These are phyloP conservation scores for Enteromius treurensis DNA, from an alignment of 2,797 vertebrate genomes.

Conservation along the genomic window DNA sequence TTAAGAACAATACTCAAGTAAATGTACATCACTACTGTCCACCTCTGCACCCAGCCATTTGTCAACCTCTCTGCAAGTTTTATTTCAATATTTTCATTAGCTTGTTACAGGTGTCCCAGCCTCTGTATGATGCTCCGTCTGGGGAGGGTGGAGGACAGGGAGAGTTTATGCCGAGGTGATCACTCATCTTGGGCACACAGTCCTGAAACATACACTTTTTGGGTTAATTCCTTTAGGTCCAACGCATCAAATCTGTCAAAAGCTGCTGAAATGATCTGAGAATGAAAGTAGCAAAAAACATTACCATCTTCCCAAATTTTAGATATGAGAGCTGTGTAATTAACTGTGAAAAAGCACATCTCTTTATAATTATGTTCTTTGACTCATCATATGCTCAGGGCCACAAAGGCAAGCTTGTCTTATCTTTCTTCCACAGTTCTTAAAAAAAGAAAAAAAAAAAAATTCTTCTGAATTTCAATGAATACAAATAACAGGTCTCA, in stretches of 20 bases:
- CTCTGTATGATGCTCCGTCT: not conserved
- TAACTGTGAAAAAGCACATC: constrained; percentile 54
- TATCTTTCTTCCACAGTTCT: constrained; percentile 56
- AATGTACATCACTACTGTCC: too few species aligned
- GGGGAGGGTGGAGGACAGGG: not conserved
- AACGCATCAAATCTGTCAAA: constrained; percentile 50
- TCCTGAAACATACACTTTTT: constrained; percentile 38
- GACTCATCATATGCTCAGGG: constrained; percentile 56
- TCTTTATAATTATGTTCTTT: constrained; percentile 61
- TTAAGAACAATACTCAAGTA: too few species aligned
- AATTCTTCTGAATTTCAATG: constrained; percentile 46
- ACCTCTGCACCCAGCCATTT: not conserved
- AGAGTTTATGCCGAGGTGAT: constrained; percentile 18
- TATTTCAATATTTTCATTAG: constrained; percentile 24
- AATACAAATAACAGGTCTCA: constrained; percentile 59
- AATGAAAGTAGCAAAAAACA: constrained; percentile 28
- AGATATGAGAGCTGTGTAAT: constrained; percentile 58
- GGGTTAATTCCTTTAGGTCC: constrained; percentile 31
- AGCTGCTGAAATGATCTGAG: constrained; percentile 18
- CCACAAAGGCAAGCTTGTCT: constrained; percentile 55
- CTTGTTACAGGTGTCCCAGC: constrained; percentile 29
- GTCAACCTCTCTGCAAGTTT: constrained; percentile 15
- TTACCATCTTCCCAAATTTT: constrained; percentile 42
- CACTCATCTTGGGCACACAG: constrained; percentile 27
- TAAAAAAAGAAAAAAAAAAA: constrained; percentile 33